Percentiles rank a stretch among this genome's conserved stretches.
phyloP scores from a whole-genome alignment of 2,113 vertebrate species.

The Upupa epops region DNA sequence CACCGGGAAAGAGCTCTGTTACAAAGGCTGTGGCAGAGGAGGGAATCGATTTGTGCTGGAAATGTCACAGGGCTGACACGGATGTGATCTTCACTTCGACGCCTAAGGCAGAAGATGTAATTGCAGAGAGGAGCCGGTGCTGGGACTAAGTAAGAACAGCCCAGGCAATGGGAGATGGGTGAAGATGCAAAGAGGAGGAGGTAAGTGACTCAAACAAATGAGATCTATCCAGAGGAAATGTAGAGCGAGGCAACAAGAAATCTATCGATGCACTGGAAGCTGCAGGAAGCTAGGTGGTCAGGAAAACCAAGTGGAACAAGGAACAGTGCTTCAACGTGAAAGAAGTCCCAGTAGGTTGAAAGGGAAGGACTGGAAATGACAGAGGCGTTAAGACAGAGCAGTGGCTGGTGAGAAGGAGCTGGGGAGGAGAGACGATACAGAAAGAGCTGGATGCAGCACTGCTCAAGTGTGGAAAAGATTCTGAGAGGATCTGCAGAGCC shows the following conservation, averaged over 20 bases:
- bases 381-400: not conserved
- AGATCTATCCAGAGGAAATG: not conserved
- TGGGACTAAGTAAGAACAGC: not conserved
- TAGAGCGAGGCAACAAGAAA: not conserved
- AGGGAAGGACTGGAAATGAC: not conserved
- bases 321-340: not conserved
- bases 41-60: not conserved
- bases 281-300: not conserved
- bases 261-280: not conserved
- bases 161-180: not conserved
- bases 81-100: not conserved
- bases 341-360: not conserved
- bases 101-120: constrained; percentile 33
- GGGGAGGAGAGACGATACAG: not conserved
- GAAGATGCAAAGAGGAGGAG: not conserved
- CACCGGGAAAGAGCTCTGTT: not conserved
- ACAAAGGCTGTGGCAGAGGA: not conserved
- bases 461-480: not conserved
- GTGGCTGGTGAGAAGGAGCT: not conserved
- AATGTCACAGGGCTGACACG: not conserved
- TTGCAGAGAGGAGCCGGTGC: not conserved
- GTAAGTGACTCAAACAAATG: not conserved
- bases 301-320: not conserved
- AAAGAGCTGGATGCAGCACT: not conserved
- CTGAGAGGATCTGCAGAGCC: not conserved